Base-by-base conservation (phyloP, 1,140 invertebrate species). In the Drosophila nasuta region DNA sequence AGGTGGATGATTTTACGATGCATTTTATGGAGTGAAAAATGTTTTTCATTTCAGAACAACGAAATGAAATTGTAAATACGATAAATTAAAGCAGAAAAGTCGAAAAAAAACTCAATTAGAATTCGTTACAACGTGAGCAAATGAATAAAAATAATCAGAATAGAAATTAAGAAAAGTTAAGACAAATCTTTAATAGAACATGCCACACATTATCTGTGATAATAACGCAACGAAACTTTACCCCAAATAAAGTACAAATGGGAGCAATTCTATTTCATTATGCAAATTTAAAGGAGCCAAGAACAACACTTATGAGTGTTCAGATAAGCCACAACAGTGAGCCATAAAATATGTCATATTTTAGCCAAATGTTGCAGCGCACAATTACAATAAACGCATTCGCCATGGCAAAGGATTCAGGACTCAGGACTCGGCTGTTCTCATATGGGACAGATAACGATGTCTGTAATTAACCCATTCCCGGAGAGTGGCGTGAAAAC, bases 191-290 rank as follows among this genome's bases (percentile, higher is more conserved):
- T 20, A 51, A 33, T n/a, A 71, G 17, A 72, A 59, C 52, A 59
- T 66, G 70, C 70, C 62, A 72, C 64, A 73, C 59, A 76, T 77
- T 75, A 75, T 59, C 75, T 77, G 75, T 75, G 75, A 75, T 75
- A 77, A 77, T 90, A 90, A 90, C 67, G 60, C 51, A 82, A 54
- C 63, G 33, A 68, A 63, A 25, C 20, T 75, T 81, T 90, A 85
- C 76, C 86, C 75, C 77, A 81, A 85, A 87, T 90, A 87, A 91
- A 89, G 82, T 81, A 90, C 79, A 91, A 91, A 91, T 90, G 89
- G 83, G 90, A 89, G 77, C 82, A 86, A 91, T 91, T 91, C 78
- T 82, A 91, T 87, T 91, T 87, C 90, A 91, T 91, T 91, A 73
- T 73, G 64, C 70, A 68, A 73, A 73, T 73, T 59, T 35, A 11